Conservation (phyloP, 2,113 vertebrate species). For the Megaceryle torquata region DNA sequence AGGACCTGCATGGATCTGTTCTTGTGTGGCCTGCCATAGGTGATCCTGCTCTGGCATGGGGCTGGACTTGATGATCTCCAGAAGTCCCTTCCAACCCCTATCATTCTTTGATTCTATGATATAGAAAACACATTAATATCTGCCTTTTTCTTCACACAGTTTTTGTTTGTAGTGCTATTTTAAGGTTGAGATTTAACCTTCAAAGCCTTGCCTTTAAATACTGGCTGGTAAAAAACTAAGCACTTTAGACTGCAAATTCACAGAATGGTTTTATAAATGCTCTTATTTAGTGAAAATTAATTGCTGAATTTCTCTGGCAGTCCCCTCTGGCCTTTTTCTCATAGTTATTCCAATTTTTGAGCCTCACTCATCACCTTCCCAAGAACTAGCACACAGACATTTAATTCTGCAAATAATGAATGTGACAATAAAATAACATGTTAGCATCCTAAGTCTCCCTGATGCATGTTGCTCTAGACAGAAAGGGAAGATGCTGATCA, state of each 20-base stretch:
- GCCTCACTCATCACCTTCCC: not conserved
- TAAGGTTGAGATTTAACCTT: not conserved
- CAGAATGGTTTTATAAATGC: not conserved
- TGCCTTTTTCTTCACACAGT: not conserved
- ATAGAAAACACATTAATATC: not conserved
- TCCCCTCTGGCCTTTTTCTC: not conserved
- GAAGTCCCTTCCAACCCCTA: too few relatives aligned
- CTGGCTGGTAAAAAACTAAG: not conserved
- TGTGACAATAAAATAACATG: not conserved
- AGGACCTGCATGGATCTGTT: too few relatives aligned
- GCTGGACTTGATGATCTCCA: too few relatives aligned
- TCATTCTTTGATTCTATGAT: not conserved
- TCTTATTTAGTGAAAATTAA: not conserved
- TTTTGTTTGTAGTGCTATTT: not conserved
- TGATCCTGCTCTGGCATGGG: too few relatives aligned
- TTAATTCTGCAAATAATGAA: not conserved
- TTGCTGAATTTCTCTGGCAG: not conserved
- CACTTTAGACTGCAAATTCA: not conserved
- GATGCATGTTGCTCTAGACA: fast-evolving
- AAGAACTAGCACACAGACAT: not conserved
- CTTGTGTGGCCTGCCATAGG: too few relatives aligned
- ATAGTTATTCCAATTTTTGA: not conserved
- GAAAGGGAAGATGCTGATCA: not conserved
- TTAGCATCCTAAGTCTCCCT: not conserved
- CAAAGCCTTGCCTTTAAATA: not conserved